Conservation (phyloP, 2,113 vertebrate species). For the Syrmaticus mikado region DNA sequence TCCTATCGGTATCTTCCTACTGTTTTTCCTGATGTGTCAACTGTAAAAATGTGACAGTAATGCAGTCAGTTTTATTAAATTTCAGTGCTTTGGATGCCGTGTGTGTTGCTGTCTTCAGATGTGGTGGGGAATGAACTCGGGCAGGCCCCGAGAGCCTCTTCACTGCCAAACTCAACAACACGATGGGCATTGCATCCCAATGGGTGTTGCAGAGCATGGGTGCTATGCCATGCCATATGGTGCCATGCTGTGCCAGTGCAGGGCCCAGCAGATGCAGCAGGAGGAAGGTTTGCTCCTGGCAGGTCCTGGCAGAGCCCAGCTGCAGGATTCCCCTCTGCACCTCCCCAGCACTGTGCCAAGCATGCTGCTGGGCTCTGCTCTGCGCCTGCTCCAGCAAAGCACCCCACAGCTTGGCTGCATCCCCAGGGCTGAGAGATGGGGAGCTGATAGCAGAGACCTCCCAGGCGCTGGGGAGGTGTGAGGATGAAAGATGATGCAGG, state of each 20-base stretch:
- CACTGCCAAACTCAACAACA: neutral
- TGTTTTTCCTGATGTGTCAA: neutral
- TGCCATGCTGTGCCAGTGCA: neutral
- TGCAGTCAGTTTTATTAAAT: neutral
- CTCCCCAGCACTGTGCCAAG: neutral
- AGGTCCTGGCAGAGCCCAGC: neutral
- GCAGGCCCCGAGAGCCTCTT: neutral
- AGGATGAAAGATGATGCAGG: neutral
- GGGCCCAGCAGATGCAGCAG: neutral
- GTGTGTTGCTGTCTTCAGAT: neutral
- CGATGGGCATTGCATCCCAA: neutral
- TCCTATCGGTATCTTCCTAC: neutral
- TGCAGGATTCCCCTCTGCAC: neutral
- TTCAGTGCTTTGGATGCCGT: neutral
- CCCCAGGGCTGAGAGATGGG: neutral
- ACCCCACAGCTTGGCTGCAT: neutral
- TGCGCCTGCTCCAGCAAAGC: neutral
- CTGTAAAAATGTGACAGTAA: neutral
- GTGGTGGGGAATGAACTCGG: neutral
- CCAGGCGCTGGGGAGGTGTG: neutral
- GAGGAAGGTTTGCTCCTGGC: neutral
- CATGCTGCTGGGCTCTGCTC: neutral
- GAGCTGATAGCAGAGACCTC: neutral
- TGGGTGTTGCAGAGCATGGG: neutral
- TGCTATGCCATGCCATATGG: neutral